These are phyloP conservation scores for Mirza zaza DNA, from an alignment of 2,113 vertebrate species.

Conservation along the genomic window DNA sequence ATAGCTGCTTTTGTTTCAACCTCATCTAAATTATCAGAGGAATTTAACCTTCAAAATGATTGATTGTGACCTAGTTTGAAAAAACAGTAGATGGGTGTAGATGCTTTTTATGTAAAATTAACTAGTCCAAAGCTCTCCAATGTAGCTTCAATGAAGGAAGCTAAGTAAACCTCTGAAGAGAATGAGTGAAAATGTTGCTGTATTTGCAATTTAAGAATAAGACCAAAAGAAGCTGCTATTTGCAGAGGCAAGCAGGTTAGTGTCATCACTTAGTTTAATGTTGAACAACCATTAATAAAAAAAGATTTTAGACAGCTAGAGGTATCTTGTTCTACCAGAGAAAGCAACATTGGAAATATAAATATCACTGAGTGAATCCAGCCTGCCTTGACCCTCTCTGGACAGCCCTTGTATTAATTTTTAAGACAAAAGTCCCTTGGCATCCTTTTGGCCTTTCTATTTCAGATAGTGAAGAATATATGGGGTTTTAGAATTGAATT, in stretches of 20 bases:
- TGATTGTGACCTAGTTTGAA: background rate
- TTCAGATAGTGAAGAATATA: background rate
- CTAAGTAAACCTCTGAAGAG: background rate
- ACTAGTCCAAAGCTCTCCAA: background rate
- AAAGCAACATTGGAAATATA: background rate
- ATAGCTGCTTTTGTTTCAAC: background rate
- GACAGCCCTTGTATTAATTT: background rate
- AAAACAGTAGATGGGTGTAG: background rate
- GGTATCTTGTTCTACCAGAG: background rate
- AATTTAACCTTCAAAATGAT: slow-evolving; percentile 43
- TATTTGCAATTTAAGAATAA: background rate
- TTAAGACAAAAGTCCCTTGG: background rate
- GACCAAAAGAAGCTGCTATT: background rate
- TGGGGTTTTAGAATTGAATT: background rate
- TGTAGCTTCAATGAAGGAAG: background rate
- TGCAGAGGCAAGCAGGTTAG: background rate
- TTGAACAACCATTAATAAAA: background rate
- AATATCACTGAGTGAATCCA: background rate
- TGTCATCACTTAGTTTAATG: background rate
- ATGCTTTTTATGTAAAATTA: background rate
- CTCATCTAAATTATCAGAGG: background rate
- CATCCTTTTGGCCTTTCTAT: background rate
- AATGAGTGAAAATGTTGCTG: background rate
- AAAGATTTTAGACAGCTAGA: background rate
- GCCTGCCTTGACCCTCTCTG: background rate